A percentile compares a stretch with the other conserved stretches of the same genome.
These are phyloP conservation scores for Andrena minutula DNA, from an alignment of 2,888 invertebrate species.

Conservation along the genomic window DNA sequence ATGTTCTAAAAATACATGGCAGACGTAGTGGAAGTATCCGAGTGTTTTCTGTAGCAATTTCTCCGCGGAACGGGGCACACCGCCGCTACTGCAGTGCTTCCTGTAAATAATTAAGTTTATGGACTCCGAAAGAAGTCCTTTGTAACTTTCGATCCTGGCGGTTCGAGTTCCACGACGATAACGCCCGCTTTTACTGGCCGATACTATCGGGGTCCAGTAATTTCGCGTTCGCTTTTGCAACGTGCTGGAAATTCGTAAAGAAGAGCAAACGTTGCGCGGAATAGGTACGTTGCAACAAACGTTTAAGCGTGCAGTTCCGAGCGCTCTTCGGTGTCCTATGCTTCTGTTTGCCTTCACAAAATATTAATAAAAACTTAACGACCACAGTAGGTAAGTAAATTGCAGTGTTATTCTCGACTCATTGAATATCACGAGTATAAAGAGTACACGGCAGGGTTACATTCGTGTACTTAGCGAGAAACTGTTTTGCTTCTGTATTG, in stretches of 20 bases:
- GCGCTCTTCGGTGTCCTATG: background rate
- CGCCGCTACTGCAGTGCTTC: slow-evolving; percentile 47
- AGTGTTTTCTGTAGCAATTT: slow-evolving; percentile 40
- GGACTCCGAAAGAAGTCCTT: slow-evolving; percentile 51
- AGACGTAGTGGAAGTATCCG: slow-evolving; percentile 2
- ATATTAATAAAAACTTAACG: background rate
- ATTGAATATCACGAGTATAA: no score
- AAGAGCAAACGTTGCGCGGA: slow-evolving; percentile 14
- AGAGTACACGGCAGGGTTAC: no score
- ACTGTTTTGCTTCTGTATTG: no score
- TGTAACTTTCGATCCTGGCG: slow-evolving; percentile 55
- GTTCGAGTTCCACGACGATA: slow-evolving; percentile 50
- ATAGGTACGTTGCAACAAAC: slow-evolving; percentile 2
- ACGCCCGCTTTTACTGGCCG: slow-evolving; percentile 46
- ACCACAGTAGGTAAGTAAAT: background rate
- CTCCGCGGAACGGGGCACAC: slow-evolving; percentile 30
- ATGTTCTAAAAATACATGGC: background rate
- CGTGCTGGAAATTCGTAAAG: slow-evolving; percentile 8
- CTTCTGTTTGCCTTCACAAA: background rate
- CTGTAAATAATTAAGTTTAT: slow-evolving; percentile 72
- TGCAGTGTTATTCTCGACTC: no score
- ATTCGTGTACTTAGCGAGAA: no score
- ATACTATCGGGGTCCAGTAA: background rate
- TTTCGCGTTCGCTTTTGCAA: slow-evolving; percentile 29
- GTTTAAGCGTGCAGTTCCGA: slow-evolving; percentile 8